Base-by-base conservation (phyloP, 2,888 invertebrate genomes). In the Lasioglossum malachurum region DNA sequence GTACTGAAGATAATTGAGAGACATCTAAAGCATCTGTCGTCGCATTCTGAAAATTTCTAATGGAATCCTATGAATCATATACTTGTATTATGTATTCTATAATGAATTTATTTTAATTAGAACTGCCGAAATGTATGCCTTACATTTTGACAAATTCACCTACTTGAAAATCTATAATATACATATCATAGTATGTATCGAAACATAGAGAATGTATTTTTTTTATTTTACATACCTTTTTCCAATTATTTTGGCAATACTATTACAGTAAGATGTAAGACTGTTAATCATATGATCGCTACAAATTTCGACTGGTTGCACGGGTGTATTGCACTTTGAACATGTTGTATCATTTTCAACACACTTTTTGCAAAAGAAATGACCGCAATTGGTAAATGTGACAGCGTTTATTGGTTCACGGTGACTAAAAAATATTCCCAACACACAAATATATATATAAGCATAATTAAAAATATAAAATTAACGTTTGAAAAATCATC, bases 331-430 rank as follows among this genome's bases (percentile, higher is more conserved):
- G 78, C 94, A 94, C 78, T 74, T 86, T 19, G 35, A 16, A 82
- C 94, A 94, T 19, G 38, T 72, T 0, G 82, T 74, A 41, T 83
- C 78, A 12, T 82, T 82, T 1, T 81, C 35, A 19, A 86, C 67
- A 60, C 94, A 94, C 10, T 84, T 44, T 3, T 80, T 75, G 35
- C 94, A 94, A 69, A 94, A 93, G 46, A 92, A 90, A 60, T 94
- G 94, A 8, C 87, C 91, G 35, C 94, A 94, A 71, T 57, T 92
- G 0, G 72, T 73, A 16, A 91, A 90, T 69, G 90, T 89, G 12
- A 86, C 77, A 31, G 93, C 91, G 57, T 79, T 78, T 41, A 83
- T 74, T 69, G 90, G 91, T 75, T 86, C 87, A 44, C 31, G 82
- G 44, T 79, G 82, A 77, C 87, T 91, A 27, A 12, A 79, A 35